A percentile compares a stretch with the other conserved stretches of the same genome.
These are phyloP conservation scores for Xyrauchen texanus DNA, from an alignment of 2,113 vertebrate genomes.

Conservation along the genomic window DNA sequence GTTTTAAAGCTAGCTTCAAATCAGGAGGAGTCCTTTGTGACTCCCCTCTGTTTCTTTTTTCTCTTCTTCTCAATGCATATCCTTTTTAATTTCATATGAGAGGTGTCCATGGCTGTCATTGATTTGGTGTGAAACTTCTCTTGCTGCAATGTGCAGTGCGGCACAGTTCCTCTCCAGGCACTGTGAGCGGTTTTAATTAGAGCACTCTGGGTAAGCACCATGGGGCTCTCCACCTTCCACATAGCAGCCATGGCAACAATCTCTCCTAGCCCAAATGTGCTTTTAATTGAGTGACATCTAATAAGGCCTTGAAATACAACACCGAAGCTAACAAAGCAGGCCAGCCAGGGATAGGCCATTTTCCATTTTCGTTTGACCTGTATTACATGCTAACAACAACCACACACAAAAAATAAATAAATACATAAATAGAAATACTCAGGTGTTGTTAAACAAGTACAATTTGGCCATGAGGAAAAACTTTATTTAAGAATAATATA, in stretches of 20 bases:
- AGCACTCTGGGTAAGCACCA: slow-evolving; percentile 64
- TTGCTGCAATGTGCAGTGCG: slow-evolving; percentile 19
- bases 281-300: slow-evolving; percentile 81
- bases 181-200: slow-evolving; percentile 69
- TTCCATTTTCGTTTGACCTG: neutral
- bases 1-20: slow-evolving; percentile 77
- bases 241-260: slow-evolving; percentile 72
- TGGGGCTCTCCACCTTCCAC: slow-evolving; percentile 61
- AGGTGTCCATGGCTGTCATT: slow-evolving; percentile 66
- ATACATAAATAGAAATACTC: too few species aligned
- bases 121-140: slow-evolving; percentile 77
- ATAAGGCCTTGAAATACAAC: slow-evolving; percentile 73
- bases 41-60: slow-evolving; percentile 58
- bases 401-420: too few species aligned
- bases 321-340: slow-evolving; percentile 70
- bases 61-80: slow-evolving; percentile 57
- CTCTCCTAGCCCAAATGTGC: slow-evolving; percentile 69
- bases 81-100: slow-evolving; percentile 74
- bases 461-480: too few species aligned
- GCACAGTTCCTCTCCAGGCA: slow-evolving; percentile 57
- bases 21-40: slow-evolving; percentile 73
- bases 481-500: too few species aligned
- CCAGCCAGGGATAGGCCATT: slow-evolving; percentile 59
- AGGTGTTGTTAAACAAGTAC: too few species aligned
- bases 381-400: too few species aligned